Evolutionary conservation across 2,113 vertebrate species (phyloP).

Genomic region (Sterrhoptilus dennistouni): DNA sequence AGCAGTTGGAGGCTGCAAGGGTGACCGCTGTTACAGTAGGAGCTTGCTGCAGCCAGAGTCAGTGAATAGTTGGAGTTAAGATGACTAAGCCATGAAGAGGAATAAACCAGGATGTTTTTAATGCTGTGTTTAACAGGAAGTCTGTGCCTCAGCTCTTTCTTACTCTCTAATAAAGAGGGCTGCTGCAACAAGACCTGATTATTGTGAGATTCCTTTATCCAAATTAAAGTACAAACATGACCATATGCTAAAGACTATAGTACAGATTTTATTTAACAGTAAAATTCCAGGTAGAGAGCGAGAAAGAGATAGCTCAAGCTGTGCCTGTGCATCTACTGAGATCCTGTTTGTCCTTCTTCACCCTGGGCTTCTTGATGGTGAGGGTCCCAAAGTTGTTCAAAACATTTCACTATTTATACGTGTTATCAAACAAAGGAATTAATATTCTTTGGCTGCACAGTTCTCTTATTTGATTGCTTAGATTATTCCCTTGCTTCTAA

Average conservation of each 20-base stretch:
- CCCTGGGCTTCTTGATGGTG: not conserved
- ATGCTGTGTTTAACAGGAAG: too few species aligned
- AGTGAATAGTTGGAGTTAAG: too few species aligned
- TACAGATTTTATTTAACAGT: not conserved
- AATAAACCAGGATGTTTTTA: too few species aligned
- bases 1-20: too few species aligned
- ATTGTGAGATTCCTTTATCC: not conserved
- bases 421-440: not conserved
- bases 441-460: not conserved
- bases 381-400: not conserved
- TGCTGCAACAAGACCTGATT: not conserved
- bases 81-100: too few species aligned
- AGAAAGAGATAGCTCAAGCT: too few species aligned
- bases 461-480: not conserved
- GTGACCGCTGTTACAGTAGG: too few species aligned
- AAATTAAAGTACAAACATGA: not conserved
- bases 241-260: not conserved
- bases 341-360: not conserved
- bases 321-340: rapidly evolving
- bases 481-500: not conserved
- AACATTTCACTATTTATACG: not conserved
- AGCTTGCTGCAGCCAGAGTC: too few species aligned
- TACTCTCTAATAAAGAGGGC: too few species aligned
- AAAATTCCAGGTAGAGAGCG: not conserved
- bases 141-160: too few species aligned